These are phyloP conservation scores for Drosophila micromelanica DNA, from an alignment of 1,140 invertebrate species.

Conservation along the genomic window DNA sequence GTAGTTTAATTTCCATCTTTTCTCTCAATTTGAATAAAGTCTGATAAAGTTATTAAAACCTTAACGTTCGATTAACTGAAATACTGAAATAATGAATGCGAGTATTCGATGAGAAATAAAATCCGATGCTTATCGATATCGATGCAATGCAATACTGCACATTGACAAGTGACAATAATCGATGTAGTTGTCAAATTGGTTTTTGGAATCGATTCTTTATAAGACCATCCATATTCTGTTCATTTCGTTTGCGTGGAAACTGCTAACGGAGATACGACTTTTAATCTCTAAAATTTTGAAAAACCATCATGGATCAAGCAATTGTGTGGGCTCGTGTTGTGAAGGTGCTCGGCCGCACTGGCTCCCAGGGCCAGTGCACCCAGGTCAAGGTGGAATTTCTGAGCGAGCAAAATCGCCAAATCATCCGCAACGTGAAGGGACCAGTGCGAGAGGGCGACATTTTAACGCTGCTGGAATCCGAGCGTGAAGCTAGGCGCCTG, in stretches of 20 bases:
- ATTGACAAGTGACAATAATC: background rate
- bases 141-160: background rate
- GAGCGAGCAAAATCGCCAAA: constrained; percentile 97
- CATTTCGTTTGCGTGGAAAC: constrained; percentile 42
- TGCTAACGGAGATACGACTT: constrained; percentile 26
- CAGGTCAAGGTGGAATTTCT: constrained; percentile 99
- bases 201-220: background rate
- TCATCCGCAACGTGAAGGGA: constrained; percentile 99
- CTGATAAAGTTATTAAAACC: too few species aligned
- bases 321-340: constrained; percentile 93
- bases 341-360: constrained; percentile 98
- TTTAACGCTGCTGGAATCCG: constrained; percentile 97
- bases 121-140: background rate
- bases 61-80: too few species aligned
- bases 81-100: too few species aligned
- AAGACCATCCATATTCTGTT: background rate
- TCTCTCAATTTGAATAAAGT: too few species aligned
- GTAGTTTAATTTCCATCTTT: too few species aligned
- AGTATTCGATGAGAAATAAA: too few species aligned
- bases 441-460: constrained; percentile 99
- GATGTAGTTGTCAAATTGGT: background rate
- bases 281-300: constrained; percentile 23
- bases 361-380: constrained; percentile 99
- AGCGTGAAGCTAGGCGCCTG: constrained; percentile 98
- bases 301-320: constrained; percentile 91